These are phyloP conservation scores for Heteronetta atricapilla DNA, from an alignment of 2,113 vertebrate species.

Conservation along the genomic window DNA sequence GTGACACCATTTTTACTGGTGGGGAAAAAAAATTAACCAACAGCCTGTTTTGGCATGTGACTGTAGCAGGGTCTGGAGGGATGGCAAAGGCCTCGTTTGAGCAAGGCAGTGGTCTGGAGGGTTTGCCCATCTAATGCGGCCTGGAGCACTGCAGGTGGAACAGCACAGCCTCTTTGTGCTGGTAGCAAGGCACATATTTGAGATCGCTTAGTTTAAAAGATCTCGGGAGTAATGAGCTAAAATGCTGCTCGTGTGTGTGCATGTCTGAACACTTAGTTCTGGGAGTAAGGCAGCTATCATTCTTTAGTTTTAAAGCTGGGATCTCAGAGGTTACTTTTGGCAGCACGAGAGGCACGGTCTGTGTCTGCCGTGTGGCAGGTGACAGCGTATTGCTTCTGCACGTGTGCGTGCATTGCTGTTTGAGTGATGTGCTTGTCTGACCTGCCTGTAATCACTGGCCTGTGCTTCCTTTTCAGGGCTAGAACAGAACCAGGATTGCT, in stretches of 20 bases:
- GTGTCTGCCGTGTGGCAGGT: rapidly evolving
- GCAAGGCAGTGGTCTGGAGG: too few species aligned
- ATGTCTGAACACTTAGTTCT: neutral
- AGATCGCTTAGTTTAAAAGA: rapidly evolving
- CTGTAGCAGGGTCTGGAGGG: neutral
- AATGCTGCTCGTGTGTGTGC: neutral
- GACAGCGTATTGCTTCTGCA: neutral
- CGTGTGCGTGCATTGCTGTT: rapidly evolving
- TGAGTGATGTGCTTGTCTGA: neutral
- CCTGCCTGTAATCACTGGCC: neutral
- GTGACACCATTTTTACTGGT: neutral
- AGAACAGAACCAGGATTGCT: neutral
- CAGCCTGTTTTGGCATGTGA: rapidly evolving
- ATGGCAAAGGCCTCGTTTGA: neutral
- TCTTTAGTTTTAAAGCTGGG: neutral
- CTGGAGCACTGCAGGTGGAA: neutral
- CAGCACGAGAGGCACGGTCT: neutral
- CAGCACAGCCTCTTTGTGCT: neutral
- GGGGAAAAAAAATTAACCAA: neutral
- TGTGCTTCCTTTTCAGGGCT: neutral
- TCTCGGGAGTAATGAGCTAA: neutral
- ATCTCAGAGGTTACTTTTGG: neutral
- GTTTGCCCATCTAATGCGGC: neutral
- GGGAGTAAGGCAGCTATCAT: neutral
- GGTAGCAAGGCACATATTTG: neutral